phyloP scores from a whole-genome alignment of 2,113 vertebrate genomes.

The Lamprologus lemairii region DNA sequence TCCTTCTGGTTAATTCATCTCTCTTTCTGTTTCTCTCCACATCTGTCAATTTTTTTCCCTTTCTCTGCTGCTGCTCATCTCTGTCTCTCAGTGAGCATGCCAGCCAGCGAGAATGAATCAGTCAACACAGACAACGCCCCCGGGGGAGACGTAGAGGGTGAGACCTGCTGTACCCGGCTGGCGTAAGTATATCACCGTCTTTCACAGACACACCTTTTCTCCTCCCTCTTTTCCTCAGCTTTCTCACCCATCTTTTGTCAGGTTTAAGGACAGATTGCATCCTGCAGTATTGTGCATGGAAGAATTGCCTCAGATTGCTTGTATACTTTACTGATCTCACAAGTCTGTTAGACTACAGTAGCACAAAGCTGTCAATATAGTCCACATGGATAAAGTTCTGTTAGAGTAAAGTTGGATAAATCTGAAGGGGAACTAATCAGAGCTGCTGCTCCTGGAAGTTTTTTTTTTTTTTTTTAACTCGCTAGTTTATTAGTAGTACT shows the following conservation, averaged over 20 bases:
- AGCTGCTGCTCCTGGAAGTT: neutral
- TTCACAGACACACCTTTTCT: neutral
- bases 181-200: conserved; percentile 80
- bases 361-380: neutral
- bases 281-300: neutral
- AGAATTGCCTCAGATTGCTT: neutral
- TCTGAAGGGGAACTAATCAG: neutral
- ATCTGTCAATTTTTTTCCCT: neutral
- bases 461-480: neutral
- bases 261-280: neutral
- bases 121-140: conserved; percentile 97
- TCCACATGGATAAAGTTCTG: neutral
- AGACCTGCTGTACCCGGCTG: conserved; percentile 89
- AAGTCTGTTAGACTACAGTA: neutral
- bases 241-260: neutral
- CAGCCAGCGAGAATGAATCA: conserved; percentile 95
- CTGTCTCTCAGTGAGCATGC: conserved; percentile 89
- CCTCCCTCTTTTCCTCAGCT: neutral
- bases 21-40: neutral
- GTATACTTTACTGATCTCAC: neutral
- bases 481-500: neutral
- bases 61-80: conserved; percentile 7
- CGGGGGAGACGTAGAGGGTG: conserved; percentile 89
- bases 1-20: neutral
- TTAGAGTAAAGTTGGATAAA: neutral